Conservation (phyloP, 2,113 vertebrate genomes). For the Oriolus oriolus region DNA sequence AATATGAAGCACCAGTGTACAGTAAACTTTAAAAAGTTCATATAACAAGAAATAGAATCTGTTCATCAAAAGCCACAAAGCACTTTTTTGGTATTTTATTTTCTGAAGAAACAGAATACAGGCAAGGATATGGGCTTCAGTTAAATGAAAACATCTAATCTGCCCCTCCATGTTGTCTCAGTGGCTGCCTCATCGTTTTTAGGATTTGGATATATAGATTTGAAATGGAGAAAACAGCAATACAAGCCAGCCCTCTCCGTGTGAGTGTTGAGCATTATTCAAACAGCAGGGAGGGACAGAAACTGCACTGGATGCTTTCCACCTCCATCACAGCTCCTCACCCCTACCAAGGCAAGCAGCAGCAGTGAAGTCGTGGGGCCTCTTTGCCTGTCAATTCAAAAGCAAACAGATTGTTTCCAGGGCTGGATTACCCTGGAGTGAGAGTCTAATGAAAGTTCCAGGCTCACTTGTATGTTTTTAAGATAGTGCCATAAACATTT, state of each 20-base stretch:
- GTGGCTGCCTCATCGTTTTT: background rate
- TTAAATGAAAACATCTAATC: background rate
- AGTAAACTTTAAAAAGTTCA: background rate
- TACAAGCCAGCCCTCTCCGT: background rate
- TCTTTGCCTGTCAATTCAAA: background rate
- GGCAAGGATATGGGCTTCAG: background rate
- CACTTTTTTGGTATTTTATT: background rate
- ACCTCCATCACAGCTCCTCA: background rate
- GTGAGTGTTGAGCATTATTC: background rate
- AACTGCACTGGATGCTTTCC: background rate
- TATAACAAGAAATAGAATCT: background rate
- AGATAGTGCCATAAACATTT: background rate
- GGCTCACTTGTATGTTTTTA: background rate
- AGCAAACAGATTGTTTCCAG: background rate
- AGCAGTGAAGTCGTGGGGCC: background rate
- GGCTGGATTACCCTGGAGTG: background rate
- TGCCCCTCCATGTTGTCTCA: background rate
- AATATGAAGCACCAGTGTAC: background rate
- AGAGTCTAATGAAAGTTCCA: background rate
- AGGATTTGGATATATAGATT: background rate
- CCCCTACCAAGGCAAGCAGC: background rate
- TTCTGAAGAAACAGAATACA: background rate
- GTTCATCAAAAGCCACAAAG: background rate
- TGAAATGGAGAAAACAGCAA: background rate
- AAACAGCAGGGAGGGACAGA: background rate